Evolutionary conservation across 2,888 invertebrate species (phyloP).

Genomic region (Drosophila vallismaia): DNA sequence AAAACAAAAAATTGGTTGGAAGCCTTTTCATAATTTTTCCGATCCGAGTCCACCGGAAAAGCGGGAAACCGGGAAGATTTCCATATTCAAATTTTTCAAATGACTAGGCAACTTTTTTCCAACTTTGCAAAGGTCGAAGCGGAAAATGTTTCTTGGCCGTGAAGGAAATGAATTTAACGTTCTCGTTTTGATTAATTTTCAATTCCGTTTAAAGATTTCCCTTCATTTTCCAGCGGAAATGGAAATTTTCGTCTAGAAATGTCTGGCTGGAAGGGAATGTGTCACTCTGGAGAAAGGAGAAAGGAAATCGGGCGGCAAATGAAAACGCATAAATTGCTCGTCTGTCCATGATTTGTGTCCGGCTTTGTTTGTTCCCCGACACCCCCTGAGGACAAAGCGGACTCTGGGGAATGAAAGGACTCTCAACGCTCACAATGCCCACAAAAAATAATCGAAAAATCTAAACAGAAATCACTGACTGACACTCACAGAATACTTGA

Average conservation of each 20-base stretch:
- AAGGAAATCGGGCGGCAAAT: slow-evolving; percentile 47
- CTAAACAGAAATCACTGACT: neutral
- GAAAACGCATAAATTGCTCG: slow-evolving; percentile 62
- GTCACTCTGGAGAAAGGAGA: neutral
- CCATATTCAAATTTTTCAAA: slow-evolving; percentile 61
- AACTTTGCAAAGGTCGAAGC: neutral
- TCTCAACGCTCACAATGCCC: no score
- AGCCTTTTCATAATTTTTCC: slow-evolving; percentile 41
- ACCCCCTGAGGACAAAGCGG: neutral
- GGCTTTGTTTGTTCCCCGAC: slow-evolving; percentile 51
- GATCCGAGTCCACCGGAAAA: neutral
- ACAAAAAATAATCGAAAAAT: slow-evolving; percentile 2
- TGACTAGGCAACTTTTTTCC: slow-evolving; percentile 51
- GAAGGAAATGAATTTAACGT: slow-evolving; percentile 55
- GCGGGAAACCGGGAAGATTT: slow-evolving; percentile 12
- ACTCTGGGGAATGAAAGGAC: no score
- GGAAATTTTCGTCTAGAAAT: neutral
- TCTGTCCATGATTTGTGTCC: slow-evolving; percentile 59
- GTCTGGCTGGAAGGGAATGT: no score
- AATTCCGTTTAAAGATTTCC: slow-evolving; percentile 28
- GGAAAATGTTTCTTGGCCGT: slow-evolving; percentile 33
- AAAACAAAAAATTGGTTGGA: slow-evolving; percentile 28
- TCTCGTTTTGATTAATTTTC: slow-evolving; percentile 53
- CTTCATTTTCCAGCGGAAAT: slow-evolving; percentile 3
- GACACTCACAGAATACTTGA: neutral